Percentiles rank a stretch among this genome's conserved stretches.
Conservation (phyloP, 2,888 invertebrate genomes). For the Lepetodrilus schrolli region DNA sequence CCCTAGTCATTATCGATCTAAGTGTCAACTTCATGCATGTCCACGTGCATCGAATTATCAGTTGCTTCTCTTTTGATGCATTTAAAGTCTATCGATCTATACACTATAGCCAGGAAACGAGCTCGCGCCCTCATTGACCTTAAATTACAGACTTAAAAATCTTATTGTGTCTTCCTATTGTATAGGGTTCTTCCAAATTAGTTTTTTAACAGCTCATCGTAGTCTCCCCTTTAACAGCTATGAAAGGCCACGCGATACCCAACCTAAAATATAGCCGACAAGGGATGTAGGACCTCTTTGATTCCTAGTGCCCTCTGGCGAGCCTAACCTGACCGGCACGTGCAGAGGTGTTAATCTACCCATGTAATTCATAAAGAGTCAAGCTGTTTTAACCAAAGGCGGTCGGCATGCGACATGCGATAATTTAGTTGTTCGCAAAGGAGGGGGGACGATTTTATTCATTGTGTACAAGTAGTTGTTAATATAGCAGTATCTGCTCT, state of each 20-base stretch:
- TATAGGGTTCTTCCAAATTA: background rate
- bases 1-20: too few species aligned
- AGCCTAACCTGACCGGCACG: background rate
- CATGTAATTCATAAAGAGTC: background rate
- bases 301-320: background rate
- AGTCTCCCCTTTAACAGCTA: background rate
- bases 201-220: background rate
- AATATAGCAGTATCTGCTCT: background rate
- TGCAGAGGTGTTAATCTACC: slow-evolving; percentile 19
- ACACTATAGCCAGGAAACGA: background rate
- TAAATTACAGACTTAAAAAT: slow-evolving; percentile 1
- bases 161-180: background rate
- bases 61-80: too few species aligned
- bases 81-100: background rate
- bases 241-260: background rate
- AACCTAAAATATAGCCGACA: background rate
- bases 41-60: too few species aligned
- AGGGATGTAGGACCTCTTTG: background rate
- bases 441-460: slow-evolving; percentile 20
- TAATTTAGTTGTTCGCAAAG: slow-evolving; percentile 8
- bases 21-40: too few species aligned
- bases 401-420: slow-evolving; percentile 3
- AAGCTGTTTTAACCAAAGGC: background rate
- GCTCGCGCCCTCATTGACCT: background rate
- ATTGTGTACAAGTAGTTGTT: slow-evolving; percentile 21